Evolutionary conservation across 2,113 vertebrate species (phyloP), one percentile per base, ranked within the genome.

Genomic region (Bujurquina vittata): DNA sequence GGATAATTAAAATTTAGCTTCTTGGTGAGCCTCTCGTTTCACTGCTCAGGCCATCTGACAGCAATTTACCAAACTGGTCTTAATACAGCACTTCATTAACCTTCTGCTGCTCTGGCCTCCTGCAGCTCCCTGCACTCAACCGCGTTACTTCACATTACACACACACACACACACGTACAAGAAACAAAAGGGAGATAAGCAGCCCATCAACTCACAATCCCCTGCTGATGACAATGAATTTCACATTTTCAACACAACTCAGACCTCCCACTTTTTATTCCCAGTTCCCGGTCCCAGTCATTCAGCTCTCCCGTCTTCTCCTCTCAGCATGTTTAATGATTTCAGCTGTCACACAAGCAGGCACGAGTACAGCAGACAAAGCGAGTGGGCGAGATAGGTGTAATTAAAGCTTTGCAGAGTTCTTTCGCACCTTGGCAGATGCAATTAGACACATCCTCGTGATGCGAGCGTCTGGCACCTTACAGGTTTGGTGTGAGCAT

Each of bases 361-460:
- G 82, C 80, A 61, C 5, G 5, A 17, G 46, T 17, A 15, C 15
- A 6, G 46, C 65, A 72, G 60, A 88, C 86, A 85, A 83, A 89
- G 77, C 18, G 75, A 80, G 87, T 90, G 85, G 90, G 90, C 63
- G 84, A 89, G 80, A 83, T 73, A 81, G 75, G 79, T 90, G 79
- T 95, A 95, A 95, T 95, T 95, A 95, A 89, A 93, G 88, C 85
- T 84, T 91, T 52, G 79, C 88, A 6, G 78, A 81, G 75, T 3
- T 40, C 62, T 57, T 93, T 95, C 75, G 75, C 95, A 95, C 93
- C 93, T 90, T 59, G 81, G 85, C 86, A 93, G 91, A 94, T 90
- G 92, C 88, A 94, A 95, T 94, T 94, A 94, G 87, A 90, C 65
- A 76, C 87, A 91, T 91, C 62, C 74, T 89, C 67, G 35, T 69